Evolutionary conservation across 2,888 invertebrate genomes (phyloP), one percentile per base, ranked within the genome.

Genomic region (Rhimphoctona megacephalus): DNA sequence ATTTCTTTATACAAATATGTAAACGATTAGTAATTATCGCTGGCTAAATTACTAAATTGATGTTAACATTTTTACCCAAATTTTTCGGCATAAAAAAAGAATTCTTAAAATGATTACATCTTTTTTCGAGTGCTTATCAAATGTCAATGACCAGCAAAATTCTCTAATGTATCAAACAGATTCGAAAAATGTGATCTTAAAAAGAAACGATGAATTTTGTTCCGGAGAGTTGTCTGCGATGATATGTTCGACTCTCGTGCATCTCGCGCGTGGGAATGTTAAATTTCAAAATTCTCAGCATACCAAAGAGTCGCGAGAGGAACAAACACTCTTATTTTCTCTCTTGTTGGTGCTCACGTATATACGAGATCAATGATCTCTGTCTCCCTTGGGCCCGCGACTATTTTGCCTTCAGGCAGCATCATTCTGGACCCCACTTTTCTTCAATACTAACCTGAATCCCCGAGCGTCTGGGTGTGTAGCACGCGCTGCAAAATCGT

Each of bases 211-310:
- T 57, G 57, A 57, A 30, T 30, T 25, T 52, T 22, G 33, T 73
- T 36, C 36, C 54, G 6, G 39, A 11, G 52, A 73, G 25, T 79
- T n/a, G 67, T 70, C 61, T 39, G 52, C 67, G 78, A 78, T 69
- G 39, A 69, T 67, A 69, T n/a, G 36, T 54, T 69, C 33, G 14
- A 43, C 14, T 14, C 43, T 43, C 43, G 43, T 14, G 25, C 30
- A 36, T 78, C 81, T 67, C 85, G 25, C 86, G 77, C 86, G 86
- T 86, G 86, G 86, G 86, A 83, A 86, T 86, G 80, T 73, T 72
- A 54, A 80, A 77, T 83, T 83, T 86, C 72, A 80, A 73, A 86
- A 86, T 86, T 86, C 86, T 83, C 86, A 86, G 86, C 80, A 86
- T 86, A 61, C 83, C 86, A 33, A 54, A 83, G 61, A 79, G 69